Evolutionary conservation across 2,888 invertebrate genomes (phyloP).

Genomic region (Cataglyphis albicans): DNA sequence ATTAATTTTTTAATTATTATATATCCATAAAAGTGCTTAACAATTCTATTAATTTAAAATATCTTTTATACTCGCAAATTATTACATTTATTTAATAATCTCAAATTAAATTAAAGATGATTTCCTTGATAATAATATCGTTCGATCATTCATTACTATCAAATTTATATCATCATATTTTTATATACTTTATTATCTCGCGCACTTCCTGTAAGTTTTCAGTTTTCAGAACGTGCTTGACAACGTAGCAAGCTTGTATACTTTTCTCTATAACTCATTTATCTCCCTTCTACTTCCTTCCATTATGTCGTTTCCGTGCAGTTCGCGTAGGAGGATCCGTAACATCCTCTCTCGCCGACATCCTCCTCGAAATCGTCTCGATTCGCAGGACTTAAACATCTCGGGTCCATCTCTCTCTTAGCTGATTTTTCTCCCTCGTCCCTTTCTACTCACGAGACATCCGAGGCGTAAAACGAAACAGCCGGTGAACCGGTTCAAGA

Average conservation of each 20-base stretch:
- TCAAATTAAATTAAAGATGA: background rate
- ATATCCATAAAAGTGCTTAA: background rate
- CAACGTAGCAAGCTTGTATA: background rate
- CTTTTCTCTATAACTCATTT: conserved; percentile 31
- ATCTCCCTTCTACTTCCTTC: conserved; percentile 61
- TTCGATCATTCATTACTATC: background rate
- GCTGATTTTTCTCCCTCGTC: conserved; percentile 23
- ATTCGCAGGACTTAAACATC: conserved; percentile 5
- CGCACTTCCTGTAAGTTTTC: conserved; percentile 48
- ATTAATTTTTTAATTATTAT: background rate
- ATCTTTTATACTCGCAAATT: background rate
- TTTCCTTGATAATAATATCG: background rate
- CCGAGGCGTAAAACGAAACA: conserved; percentile 65
- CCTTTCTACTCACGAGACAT: conserved; percentile 48
- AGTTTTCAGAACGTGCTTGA: conserved; percentile 15
- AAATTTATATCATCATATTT: background rate
- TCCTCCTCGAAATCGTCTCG: conserved; percentile 47
- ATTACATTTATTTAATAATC: background rate
- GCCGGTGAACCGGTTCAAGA: conserved; percentile 73
- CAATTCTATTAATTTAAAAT: background rate
- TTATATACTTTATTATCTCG: conserved; percentile 8
- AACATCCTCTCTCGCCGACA: conserved; percentile 56
- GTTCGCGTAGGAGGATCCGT: conserved; percentile 65
- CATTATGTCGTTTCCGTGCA: conserved; percentile 63
- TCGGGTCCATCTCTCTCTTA: conserved; percentile 10